phyloP scores from a whole-genome alignment of 2,797 vertebrate genomes.

The Microtus obscurus region DNA sequence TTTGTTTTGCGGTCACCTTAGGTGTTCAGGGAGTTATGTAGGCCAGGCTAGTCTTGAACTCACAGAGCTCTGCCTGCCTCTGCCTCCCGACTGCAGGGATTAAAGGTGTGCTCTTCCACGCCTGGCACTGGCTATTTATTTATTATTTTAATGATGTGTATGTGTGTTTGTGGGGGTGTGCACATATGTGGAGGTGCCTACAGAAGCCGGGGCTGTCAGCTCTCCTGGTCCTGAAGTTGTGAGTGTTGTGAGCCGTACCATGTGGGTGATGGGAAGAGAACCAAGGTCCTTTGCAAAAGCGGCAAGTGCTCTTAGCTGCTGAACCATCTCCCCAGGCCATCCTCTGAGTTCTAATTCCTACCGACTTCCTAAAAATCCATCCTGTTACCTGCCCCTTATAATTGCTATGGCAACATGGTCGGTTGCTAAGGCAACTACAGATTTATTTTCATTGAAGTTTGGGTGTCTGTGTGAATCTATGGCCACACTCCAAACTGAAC shows the following conservation, averaged over 20 bases:
- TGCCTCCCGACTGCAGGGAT: neutral
- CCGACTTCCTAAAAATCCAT: neutral
- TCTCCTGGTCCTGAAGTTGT: neutral
- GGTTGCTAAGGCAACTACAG: neutral
- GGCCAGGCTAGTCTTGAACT: neutral
- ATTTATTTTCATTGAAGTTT: neutral
- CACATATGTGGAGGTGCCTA: neutral
- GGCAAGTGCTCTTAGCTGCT: neutral
- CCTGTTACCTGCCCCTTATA: neutral
- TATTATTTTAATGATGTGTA: neutral
- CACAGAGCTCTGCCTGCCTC: neutral
- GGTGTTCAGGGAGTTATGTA: neutral
- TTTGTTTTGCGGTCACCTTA: neutral
- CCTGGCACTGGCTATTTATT: neutral
- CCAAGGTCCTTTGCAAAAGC: neutral
- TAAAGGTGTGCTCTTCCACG: neutral
- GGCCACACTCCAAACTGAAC: neutral
- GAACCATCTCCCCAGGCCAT: neutral
- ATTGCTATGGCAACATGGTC: neutral
- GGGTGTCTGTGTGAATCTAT: neutral
- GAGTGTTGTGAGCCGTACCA: neutral
- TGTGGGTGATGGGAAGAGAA: neutral
- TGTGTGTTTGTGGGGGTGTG: neutral
- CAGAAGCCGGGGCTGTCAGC: neutral
- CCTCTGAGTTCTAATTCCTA: neutral